Base-by-base conservation (phyloP, 2,888 invertebrate species). In the Acrobasis suavella region DNA sequence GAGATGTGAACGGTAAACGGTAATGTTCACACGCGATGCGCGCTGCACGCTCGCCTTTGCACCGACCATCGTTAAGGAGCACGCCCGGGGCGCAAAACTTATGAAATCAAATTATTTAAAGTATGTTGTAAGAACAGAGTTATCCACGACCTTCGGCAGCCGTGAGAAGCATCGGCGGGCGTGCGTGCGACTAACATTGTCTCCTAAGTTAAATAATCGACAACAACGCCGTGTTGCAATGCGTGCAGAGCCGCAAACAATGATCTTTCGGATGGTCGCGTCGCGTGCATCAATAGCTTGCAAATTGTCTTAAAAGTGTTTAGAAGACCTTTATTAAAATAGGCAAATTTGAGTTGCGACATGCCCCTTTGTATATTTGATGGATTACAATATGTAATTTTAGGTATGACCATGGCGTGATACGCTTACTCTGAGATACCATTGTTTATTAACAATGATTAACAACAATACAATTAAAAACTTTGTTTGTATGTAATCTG, bases 71-170 rank as follows among this genome's bases (percentile, higher is more conserved):
- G 64, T 68, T 66, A 81, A 77, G 77, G 79, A 76, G 76, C 78
- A 77, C 73, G 82, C 82, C 83, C 74, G 74, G 79, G 81, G 82
- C 78, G 78, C 73, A 70, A 78, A 80, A 79, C 73, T 91, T 91
- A 88, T 87, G 91, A 91, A 91, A 91, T 84, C 81, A 86, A 87
- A 89, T 89, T 86, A 89, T 90, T 89, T 88, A 83, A 87, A 88
- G 78, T 82, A 84, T 91, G 90, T 91, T 86, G 90, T 88, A 91
- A 91, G 85, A 80, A 75, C 78, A 72, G 78, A 85, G 83, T 84
- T 89, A 89, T 87, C 85, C 84, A 77, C 87, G 89, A 90, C 91
- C 91, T 91, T 91, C 90, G 85, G 83, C 82, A 81, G 80, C 82
- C 91, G 91, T 91, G 91, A 88, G 91, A 91, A 89, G 83, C 82